phyloP scores from a whole-genome alignment of 2,888 invertebrate species.

The Stramonita haemastoma region DNA sequence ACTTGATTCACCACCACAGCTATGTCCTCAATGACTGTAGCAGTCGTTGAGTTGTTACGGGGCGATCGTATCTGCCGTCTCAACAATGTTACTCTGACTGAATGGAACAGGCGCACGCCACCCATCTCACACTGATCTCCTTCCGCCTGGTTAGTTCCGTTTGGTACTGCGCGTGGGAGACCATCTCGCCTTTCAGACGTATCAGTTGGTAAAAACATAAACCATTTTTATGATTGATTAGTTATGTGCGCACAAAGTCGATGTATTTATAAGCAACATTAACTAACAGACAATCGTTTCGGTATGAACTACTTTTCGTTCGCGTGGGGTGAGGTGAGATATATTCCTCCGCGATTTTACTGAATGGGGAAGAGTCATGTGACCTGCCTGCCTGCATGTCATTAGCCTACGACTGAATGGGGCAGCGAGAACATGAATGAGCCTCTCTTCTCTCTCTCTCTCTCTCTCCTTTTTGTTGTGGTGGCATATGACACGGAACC shows the following conservation, averaged over 20 bases:
- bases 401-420: constrained; percentile 26
- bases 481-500: not conserved
- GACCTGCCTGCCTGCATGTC: constrained; percentile 25
- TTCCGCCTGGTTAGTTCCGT: constrained; percentile 16
- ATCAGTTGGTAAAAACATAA: too few species aligned
- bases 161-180: not conserved
- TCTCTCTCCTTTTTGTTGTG: constrained; percentile 23
- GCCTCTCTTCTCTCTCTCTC: not conserved
- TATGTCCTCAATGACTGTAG: constrained; percentile 26
- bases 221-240: too few species aligned
- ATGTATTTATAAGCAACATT: not conserved
- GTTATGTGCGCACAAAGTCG: too few species aligned
- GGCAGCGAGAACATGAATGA: constrained; percentile 22
- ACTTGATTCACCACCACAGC: not conserved
- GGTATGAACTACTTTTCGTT: not conserved
- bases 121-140: constrained; percentile 3
- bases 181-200: too few species aligned
- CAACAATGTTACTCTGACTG: not conserved
- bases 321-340: constrained; percentile 33
- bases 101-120: constrained; percentile 33
- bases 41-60: constrained; percentile 12
- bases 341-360: constrained; percentile 28
- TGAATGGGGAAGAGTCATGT: constrained; percentile 34
- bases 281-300: not conserved
- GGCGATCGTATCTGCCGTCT: constrained; percentile 23